Base-by-base conservation (phyloP, 2,113 vertebrate species). In the Otolemur garnettii region DNA sequence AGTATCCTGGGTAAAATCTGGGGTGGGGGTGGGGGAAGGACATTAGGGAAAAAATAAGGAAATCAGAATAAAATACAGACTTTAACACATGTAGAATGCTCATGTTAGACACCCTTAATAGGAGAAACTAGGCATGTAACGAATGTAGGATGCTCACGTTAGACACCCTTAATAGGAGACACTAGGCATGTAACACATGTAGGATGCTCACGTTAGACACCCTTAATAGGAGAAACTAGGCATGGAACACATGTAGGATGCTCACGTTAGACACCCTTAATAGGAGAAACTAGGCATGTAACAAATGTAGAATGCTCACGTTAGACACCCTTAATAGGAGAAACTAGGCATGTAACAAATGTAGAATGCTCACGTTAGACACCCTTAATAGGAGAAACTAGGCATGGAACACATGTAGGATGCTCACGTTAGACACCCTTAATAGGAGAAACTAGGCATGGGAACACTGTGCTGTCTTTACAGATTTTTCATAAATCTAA, bases 401-500 rank as follows among this genome's bases (percentile, higher is more conserved):
- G n/a, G n/a, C n/a, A n/a, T n/a, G n/a, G n/a, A n/a, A n/a, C n/a
- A n/a, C n/a, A n/a, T 38, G 4, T 18, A 74, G 64, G 72, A 42
- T 64, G 22, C 72, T 91, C 50, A 5, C 4, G 38, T 38, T 38
- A 38, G 38, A 38, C 38, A 38, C 38, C 38, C 38, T 38, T 68
- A 79, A 50, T 38, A 42, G 30, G 33, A 26, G 50, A 85, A 86
- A 45, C 15, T 66, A 45, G 28, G 22, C 80, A 18, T 66, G 42
- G 15, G 66, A 86, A 42, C 60, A 11, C 5, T 35, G 9, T 53
- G 59, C 30, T 69, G 7, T 12, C 68, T 83, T 74, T 88, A 50
- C 30, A 59, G 8, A 79, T 80, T 87, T 92, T 68, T 86, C 77
- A 1, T 86, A 94, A 86, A 90, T 53, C 35, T 78, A 74, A 92